A percentile compares a stretch with the other conserved stretches of the same genome.
phyloP scores from a whole-genome alignment of 2,888 invertebrate genomes.

The Hedya salicella region DNA sequence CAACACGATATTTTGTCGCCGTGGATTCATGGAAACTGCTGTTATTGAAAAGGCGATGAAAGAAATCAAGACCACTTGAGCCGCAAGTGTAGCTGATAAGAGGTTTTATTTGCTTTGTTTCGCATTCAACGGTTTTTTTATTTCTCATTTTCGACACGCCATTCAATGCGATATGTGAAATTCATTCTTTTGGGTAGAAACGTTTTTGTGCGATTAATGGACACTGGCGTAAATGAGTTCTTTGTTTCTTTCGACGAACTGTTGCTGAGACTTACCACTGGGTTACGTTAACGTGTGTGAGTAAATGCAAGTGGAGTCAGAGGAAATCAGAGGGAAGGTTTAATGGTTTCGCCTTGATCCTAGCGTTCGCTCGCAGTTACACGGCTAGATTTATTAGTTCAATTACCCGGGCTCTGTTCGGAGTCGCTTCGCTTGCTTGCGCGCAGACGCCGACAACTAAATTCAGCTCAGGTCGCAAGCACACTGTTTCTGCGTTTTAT shows the following conservation, averaged over 20 bases:
- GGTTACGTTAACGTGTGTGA: constrained; percentile 54
- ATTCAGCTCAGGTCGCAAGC: constrained; percentile 72
- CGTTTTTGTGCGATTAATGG: background rate
- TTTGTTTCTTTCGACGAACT: constrained; percentile 22
- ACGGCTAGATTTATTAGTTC: constrained; percentile 83
- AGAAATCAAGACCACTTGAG: constrained; percentile 24
- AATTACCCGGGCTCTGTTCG: constrained; percentile 79
- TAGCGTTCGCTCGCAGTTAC: constrained; percentile 69
- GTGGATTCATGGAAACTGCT: constrained; percentile 56
- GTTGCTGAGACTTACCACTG: constrained; percentile 15
- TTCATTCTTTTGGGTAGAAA: background rate
- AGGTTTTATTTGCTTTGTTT: constrained; percentile 25
- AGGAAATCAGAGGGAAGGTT: constrained; percentile 70
- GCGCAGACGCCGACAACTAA: constrained; percentile 77
- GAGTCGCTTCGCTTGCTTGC: constrained; percentile 72
- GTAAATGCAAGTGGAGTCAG: constrained; percentile 59
- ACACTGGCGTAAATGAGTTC: background rate
- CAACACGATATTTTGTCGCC: constrained; percentile 49
- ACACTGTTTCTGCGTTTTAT: constrained; percentile 58
- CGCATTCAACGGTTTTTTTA: constrained; percentile 8
- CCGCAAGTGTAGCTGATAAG: constrained; percentile 40
- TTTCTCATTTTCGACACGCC: constrained; percentile 9
- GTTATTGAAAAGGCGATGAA: constrained; percentile 31
- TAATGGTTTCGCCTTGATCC: constrained; percentile 77
- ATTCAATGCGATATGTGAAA: background rate